These are phyloP conservation scores for Aphis gossypii DNA, from an alignment of 1,140 invertebrate species.

Conservation along the genomic window DNA sequence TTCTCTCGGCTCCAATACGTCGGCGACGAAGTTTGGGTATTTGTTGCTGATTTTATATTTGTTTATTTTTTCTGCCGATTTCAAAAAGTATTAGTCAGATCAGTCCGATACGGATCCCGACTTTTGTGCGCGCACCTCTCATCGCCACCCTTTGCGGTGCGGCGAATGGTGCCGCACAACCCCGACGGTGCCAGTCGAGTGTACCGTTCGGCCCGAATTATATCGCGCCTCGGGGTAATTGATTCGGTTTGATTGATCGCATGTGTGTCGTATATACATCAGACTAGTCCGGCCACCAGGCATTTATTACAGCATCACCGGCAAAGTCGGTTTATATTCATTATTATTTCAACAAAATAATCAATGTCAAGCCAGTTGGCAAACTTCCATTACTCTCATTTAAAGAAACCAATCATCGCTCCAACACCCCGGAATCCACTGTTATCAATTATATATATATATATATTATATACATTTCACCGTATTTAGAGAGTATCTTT, in stretches of 20 bases:
- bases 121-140: background rate
- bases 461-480: too few species aligned
- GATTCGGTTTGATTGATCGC: conserved; percentile 6
- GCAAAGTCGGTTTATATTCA: conserved; percentile 17
- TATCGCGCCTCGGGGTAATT: background rate
- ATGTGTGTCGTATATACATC: background rate
- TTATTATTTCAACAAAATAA: conserved; percentile 11
- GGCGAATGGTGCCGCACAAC: background rate
- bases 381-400: background rate
- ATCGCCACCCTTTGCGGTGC: too few species aligned
- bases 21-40: background rate
- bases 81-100: conserved; percentile 1
- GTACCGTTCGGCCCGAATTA: background rate
- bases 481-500: background rate
- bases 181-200: background rate
- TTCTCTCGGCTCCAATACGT: background rate
- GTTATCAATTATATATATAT: background rate
- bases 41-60: background rate
- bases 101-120: background rate
- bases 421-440: background rate
- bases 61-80: background rate
- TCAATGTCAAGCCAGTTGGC: background rate
- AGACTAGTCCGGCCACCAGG: background rate
- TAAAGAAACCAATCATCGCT: background rate
- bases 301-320: background rate